These are phyloP conservation scores for Dasypolia templi DNA, from an alignment of 2,888 invertebrate species.

Conservation along the genomic window DNA sequence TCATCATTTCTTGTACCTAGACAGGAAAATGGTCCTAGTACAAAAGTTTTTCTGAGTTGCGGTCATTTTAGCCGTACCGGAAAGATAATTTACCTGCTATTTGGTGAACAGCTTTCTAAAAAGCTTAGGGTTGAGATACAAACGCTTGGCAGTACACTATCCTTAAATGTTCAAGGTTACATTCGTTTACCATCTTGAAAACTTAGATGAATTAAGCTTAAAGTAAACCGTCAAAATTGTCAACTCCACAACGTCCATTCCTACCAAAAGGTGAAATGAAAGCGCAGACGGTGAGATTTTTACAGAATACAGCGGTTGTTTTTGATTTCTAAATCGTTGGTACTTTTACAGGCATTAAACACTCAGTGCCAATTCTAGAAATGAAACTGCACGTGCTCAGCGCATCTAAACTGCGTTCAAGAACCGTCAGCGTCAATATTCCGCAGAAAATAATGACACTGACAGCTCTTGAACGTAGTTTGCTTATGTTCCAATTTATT, in stretches of 20 bases:
- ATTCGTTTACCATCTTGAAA: not conserved
- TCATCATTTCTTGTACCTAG: not conserved
- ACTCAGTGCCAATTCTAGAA: no score
- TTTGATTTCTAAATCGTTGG: not conserved
- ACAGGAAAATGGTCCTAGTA: no score
- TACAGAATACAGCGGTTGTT: not conserved
- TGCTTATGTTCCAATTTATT: not conserved
- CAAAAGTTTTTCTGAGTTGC: not conserved
- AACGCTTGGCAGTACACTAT: not conserved
- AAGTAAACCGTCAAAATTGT: not conserved
- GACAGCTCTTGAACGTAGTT: no score
- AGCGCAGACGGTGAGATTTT: not conserved
- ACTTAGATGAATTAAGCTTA: not conserved
- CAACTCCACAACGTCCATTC: no score
- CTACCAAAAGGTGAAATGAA: not conserved
- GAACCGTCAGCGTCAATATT: no score
- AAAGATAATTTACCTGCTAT: not conserved
- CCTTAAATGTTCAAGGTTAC: not conserved
- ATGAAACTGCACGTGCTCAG: no score
- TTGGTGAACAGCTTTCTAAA: not conserved
- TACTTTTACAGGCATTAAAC: not conserved
- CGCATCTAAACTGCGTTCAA: no score
- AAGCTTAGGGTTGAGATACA: not conserved
- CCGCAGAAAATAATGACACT: no score
- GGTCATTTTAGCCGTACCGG: not conserved